Base-by-base conservation (phyloP, 1,140 invertebrate species). In the Bombus picipes region DNA sequence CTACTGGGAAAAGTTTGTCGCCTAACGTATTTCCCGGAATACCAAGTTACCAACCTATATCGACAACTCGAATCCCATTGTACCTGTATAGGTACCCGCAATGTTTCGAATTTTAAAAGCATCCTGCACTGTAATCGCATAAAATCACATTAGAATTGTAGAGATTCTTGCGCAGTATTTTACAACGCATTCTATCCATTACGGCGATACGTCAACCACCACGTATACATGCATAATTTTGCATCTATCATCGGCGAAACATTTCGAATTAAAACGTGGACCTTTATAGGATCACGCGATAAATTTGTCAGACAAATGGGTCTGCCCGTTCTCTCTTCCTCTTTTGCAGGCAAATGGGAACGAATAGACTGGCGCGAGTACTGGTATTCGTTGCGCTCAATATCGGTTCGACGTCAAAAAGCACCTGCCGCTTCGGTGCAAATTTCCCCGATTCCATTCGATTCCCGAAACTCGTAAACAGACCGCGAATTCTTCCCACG, bases 301-400 rank as follows among this genome's bases (percentile, higher is more conserved):
- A 75, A 88, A 88, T 79, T 77, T 72, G 41, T 85, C 62, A 18
- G 66, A 79, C 32, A 57, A 87, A 85, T 80, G 75, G 59, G 43
- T 47, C 39, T 3, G 13, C 13, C 5, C 32, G 25, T 32, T 8
- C 34, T 43, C 37, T n/a, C 28, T 32, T 39, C 22, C 37, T 4
- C 18, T 28, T 5, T 22, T 25, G 1, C 8, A 15, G 28, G 70
- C 13, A 86, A 87, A 80, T 41, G 62, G 47, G 22, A 81, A 37
- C n/a, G 53, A 81, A 73, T 28, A 32, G 79, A 62, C 25, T 41
- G 43, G 12, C 37, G 47, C 22, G 28, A 37, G 8, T 41, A 37
- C 41, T 41, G 22, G 43, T 81, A 59, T 43, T 43, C 62, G 41
- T 32, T 15, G 32, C 34, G 74, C 66, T 83, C 80, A 43, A 88